Conservation (phyloP, 2,888 invertebrate species). For the Acrobasis consociella region DNA sequence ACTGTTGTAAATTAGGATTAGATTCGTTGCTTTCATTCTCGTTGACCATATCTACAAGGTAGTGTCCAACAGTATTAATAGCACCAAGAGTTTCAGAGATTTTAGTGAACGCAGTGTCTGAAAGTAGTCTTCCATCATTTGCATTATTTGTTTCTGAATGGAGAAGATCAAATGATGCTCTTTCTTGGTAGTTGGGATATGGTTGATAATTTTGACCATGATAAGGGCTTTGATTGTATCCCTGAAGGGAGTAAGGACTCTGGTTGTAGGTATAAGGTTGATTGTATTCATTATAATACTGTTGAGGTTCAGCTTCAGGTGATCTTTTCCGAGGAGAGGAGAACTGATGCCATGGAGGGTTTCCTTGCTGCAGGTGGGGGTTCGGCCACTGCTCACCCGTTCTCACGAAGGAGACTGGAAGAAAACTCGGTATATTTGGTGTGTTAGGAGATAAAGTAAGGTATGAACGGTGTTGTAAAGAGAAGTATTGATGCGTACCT, state of each 20-base stretch:
- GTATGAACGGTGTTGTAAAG: conserved; percentile 18
- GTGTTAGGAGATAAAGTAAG: conserved; percentile 9
- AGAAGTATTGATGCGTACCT: conserved; percentile 75
- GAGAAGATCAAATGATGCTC: conserved; percentile 51
- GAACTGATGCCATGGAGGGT: conserved; percentile 71
- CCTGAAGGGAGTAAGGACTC: conserved; percentile 39
- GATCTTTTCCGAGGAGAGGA: conserved; percentile 71
- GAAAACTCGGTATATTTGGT: conserved; percentile 22
- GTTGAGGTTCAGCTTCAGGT: conserved; percentile 46
- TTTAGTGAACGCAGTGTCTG: conserved; percentile 83
- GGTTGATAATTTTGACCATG: conserved; percentile 29
- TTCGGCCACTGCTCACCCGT: conserved; percentile 54
- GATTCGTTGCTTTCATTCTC: conserved; percentile 72
- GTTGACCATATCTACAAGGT: conserved; percentile 90
- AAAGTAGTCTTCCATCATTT: conserved; percentile 79
- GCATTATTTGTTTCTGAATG: conserved; percentile 51
- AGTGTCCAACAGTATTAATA: conserved; percentile 92
- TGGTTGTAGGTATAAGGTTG: conserved; percentile 43
- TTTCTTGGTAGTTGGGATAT: conserved; percentile 49
- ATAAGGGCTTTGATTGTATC: conserved; percentile 43
- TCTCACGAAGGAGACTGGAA: conserved; percentile 62
- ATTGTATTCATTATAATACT: conserved; percentile 36
- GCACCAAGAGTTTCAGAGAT: conserved; percentile 89
- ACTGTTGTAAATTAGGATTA: conserved; percentile 65
- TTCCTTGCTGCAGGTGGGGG: conserved; percentile 54